Percentiles rank a stretch among this genome's conserved stretches.
Conservation (phyloP, 1,140 invertebrate species). For the Coenobita brevimanus region DNA sequence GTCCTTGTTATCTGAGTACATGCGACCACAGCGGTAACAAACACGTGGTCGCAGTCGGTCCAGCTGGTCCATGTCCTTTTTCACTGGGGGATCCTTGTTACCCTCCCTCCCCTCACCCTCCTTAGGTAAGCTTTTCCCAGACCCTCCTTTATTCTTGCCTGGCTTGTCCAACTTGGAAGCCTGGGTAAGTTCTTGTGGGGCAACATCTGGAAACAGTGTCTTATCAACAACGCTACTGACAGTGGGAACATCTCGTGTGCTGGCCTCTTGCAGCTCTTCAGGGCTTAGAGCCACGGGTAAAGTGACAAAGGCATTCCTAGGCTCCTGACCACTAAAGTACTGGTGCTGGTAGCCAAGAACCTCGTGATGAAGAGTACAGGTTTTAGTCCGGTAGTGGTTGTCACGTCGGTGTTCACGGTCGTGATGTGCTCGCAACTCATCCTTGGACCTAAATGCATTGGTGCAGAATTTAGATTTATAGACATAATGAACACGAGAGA, state of each 20-base stretch:
- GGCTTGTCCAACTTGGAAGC: constrained; percentile 32
- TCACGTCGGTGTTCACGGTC: constrained; percentile 68
- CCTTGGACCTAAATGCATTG: constrained; percentile 68
- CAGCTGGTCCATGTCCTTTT: constrained; percentile 52
- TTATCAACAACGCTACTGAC: constrained; percentile 68
- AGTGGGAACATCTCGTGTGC: constrained; percentile 63
- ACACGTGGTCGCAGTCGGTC: constrained; percentile 58
- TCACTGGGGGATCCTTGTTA: constrained; percentile 29
- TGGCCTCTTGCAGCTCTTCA: constrained; percentile 62
- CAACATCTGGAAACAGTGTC: constrained; percentile 62
- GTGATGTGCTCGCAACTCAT: constrained; percentile 67
- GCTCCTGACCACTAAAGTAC: constrained; percentile 67
- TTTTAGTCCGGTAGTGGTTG: constrained; percentile 69
- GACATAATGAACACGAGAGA: constrained; percentile 67
- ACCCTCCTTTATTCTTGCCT: constrained; percentile 6
- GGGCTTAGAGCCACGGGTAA: constrained; percentile 59
- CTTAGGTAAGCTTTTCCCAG: constrained; percentile 4
- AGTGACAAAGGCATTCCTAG: constrained; percentile 58
- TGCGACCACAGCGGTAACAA: constrained; percentile 65
- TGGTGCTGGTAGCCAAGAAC: constrained; percentile 67
- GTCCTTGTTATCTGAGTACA: constrained; percentile 58
- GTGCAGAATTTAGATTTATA: constrained; percentile 69
- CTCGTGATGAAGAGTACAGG: constrained; percentile 67
- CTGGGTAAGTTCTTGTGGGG: constrained; percentile 33
- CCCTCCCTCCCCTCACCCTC: constrained; percentile 29